Evolutionary conservation across 2,888 invertebrate species (phyloP).

Genomic region (Horisme vitalbata): DNA sequence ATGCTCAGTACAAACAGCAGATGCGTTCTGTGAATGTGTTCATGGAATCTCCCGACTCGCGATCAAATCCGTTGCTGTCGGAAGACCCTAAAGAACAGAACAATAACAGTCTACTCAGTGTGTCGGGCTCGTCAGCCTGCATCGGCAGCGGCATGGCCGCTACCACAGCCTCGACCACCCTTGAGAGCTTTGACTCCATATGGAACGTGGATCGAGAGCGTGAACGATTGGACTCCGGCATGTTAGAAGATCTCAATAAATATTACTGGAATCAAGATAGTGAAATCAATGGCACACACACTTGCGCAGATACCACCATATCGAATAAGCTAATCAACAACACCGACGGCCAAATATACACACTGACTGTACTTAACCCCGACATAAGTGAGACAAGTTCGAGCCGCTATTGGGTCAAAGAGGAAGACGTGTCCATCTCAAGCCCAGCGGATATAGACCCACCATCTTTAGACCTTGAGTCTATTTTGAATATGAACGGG

Average conservation of each 20-base stretch:
- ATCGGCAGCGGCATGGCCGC: slow-evolving; percentile 57
- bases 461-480: slow-evolving; percentile 88
- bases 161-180: slow-evolving; percentile 71
- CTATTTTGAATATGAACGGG: slow-evolving; percentile 88
- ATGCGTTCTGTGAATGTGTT: slow-evolving; percentile 87
- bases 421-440: slow-evolving; percentile 84
- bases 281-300: slow-evolving; percentile 79
- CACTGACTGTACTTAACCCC: slow-evolving; percentile 93
- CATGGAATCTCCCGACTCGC: slow-evolving; percentile 82
- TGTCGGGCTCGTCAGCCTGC: slow-evolving; percentile 47
- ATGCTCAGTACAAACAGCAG: slow-evolving; percentile 86
- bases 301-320: slow-evolving; percentile 75
- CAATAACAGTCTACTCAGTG: slow-evolving; percentile 83
- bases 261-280: slow-evolving; percentile 90
- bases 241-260: slow-evolving; percentile 92
- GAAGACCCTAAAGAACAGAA: slow-evolving; percentile 84
- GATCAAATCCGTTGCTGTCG: slow-evolving; percentile 74
- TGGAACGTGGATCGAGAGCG: slow-evolving; percentile 89
- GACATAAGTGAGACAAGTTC: slow-evolving; percentile 86
- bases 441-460: slow-evolving; percentile 84
- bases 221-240: slow-evolving; percentile 87
- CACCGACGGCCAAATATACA: slow-evolving; percentile 93
- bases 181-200: slow-evolving; percentile 83
- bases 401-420: slow-evolving; percentile 85
- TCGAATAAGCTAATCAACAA: slow-evolving; percentile 81